Conservation (phyloP, 2,113 vertebrate genomes). For the Forbesichthys agassizii region DNA sequence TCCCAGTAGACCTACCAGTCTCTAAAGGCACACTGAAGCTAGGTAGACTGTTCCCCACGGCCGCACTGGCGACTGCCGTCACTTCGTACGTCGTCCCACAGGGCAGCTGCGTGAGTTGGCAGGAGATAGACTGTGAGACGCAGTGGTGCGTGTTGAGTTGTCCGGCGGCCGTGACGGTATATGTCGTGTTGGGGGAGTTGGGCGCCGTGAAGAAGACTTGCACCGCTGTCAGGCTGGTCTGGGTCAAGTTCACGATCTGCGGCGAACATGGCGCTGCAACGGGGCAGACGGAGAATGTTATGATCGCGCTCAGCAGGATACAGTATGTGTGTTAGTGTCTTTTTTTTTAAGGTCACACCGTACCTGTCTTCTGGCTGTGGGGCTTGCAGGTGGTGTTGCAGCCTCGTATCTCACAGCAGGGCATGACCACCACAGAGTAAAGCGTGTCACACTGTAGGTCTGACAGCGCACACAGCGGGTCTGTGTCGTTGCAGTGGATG, state of each 20-base stretch:
- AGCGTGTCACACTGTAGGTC: slow-evolving; percentile 81
- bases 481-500: slow-evolving; percentile 82
- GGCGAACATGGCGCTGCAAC: slow-evolving; percentile 89
- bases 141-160: slow-evolving; percentile 62
- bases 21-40: slow-evolving; percentile 85
- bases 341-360: not conserved
- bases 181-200: slow-evolving; percentile 75
- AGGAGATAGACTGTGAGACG: slow-evolving; percentile 70
- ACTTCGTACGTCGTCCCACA: slow-evolving; percentile 85
- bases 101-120: slow-evolving; percentile 77
- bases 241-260: slow-evolving; percentile 83
- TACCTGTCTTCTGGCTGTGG: slow-evolving; percentile 80
- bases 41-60: slow-evolving; percentile 82
- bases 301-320: not conserved
- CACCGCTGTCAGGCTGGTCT: slow-evolving; percentile 68
- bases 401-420: slow-evolving; percentile 84
- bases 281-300: slow-evolving; percentile 6
- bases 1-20: slow-evolving; percentile 74
- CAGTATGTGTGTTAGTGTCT: not conserved
- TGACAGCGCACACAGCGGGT: slow-evolving; percentile 82
- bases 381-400: slow-evolving; percentile 80
- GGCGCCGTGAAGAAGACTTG: slow-evolving; percentile 76
- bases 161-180: slow-evolving; percentile 74
- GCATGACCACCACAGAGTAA: slow-evolving; percentile 81
- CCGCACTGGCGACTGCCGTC: slow-evolving; percentile 77